These are phyloP conservation scores for Plagodis dolabraria DNA, from an alignment of 2,888 invertebrate species.

Conservation along the genomic window DNA sequence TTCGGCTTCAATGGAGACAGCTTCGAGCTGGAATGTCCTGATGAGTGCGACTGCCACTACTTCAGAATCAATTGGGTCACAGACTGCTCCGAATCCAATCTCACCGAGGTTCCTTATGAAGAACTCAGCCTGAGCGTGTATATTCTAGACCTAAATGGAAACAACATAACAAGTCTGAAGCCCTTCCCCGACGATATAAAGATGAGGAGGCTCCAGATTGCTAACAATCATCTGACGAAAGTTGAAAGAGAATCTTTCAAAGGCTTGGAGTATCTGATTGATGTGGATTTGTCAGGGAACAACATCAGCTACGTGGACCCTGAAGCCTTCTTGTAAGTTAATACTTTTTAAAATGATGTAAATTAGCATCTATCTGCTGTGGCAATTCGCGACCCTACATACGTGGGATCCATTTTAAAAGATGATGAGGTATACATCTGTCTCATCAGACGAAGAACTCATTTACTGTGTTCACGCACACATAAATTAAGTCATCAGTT, in stretches of 20 bases:
- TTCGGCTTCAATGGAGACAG: constrained; percentile 85
- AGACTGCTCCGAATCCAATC: constrained; percentile 90
- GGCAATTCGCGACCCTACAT: no score
- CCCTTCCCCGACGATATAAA: constrained; percentile 88
- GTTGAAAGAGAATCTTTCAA: constrained; percentile 86
- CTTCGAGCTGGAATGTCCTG: constrained; percentile 88
- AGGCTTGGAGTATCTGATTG: constrained; percentile 87
- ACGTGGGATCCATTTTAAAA: no score
- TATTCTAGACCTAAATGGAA: constrained; percentile 89
- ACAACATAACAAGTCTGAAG: constrained; percentile 85
- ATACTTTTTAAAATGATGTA: background rate
- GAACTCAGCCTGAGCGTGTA: constrained; percentile 89
- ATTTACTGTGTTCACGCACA: no score
- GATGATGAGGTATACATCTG: no score
- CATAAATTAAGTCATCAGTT: no score
- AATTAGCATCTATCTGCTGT: no score
- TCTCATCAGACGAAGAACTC: no score
- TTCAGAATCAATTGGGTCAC: constrained; percentile 91
- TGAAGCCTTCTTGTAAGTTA: constrained; percentile 87
- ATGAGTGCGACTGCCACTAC: constrained; percentile 91
- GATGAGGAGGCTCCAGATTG: constrained; percentile 88
- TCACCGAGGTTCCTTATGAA: constrained; percentile 88
- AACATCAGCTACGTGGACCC: constrained; percentile 87
- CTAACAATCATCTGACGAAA: constrained; percentile 86
- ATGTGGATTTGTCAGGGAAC: constrained; percentile 89